These are phyloP conservation scores for Neotoxoptera formosana DNA, from an alignment of 1,140 invertebrate genomes.

Conservation along the genomic window DNA sequence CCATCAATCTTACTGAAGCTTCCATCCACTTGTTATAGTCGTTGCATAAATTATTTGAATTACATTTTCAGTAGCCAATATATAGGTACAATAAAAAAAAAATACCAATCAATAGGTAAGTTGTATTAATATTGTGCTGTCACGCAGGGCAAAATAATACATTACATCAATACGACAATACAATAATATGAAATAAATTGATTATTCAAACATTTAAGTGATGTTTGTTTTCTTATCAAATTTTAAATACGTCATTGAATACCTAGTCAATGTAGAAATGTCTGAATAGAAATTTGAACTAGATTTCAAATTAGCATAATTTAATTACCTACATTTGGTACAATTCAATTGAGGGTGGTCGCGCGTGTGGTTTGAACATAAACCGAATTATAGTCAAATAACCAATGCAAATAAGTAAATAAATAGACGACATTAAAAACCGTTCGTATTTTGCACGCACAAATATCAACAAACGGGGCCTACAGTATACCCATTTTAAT, in stretches of 20 bases:
- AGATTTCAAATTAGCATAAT: conserved; percentile 5
- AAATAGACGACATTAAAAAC: not conserved
- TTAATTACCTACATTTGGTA: not conserved
- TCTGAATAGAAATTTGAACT: not conserved
- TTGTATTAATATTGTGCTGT: not conserved
- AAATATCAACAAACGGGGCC: not conserved
- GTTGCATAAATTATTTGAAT: not conserved
- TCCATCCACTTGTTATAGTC: not conserved
- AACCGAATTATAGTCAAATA: not conserved
- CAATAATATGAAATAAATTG: not conserved
- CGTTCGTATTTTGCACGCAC: not conserved
- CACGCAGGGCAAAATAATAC: not conserved
- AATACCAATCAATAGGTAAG: not conserved
- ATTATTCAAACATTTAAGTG: not conserved
- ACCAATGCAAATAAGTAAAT: not conserved
- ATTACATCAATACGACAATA: not conserved
- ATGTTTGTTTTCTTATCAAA: not conserved
- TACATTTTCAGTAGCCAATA: not conserved
- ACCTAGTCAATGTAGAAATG: not conserved
- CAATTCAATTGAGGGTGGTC: not conserved
- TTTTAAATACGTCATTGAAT: not conserved
- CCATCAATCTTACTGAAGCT: not conserved
- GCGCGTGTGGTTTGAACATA: not conserved
- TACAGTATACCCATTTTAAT: not conserved
- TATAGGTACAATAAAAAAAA: too few relatives aligned